A percentile compares a stretch with the other conserved stretches of the same genome.
Conservation (phyloP, 1,140 invertebrate genomes). For the Magallana gigas region DNA sequence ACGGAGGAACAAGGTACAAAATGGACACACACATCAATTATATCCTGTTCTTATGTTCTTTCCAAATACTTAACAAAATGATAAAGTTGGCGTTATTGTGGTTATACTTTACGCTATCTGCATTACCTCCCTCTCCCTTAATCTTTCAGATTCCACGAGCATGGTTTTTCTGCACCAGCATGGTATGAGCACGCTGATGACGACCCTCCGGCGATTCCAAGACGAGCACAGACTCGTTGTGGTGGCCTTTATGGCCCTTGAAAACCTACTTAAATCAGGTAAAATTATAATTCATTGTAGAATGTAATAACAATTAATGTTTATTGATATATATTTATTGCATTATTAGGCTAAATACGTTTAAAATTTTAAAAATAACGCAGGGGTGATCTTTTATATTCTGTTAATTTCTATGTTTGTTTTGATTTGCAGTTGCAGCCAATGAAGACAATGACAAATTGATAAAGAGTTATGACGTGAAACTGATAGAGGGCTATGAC, state of each 20-base stretch:
- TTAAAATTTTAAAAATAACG: not conserved
- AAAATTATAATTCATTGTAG: not conserved
- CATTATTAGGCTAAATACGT: not conserved
- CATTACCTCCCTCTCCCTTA: no score
- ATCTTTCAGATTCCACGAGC: not conserved
- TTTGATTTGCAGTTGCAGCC: not conserved
- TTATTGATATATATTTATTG: not conserved
- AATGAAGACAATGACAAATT: not conserved
- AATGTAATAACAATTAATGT: no score
- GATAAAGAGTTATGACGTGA: not conserved
- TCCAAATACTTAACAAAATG: no score
- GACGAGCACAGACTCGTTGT: not conserved
- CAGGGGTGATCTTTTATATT: not conserved
- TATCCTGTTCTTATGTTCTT: no score
- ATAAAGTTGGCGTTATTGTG: no score
- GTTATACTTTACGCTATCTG: no score
- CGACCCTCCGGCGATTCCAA: not conserved
- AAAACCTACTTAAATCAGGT: slow-evolving; percentile 18
- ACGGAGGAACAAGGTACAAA: not conserved
- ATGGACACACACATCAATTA: no score
- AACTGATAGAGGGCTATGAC: not conserved
- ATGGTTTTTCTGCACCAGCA: not conserved
- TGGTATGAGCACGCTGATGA: not conserved
- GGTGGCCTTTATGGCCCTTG: not conserved
- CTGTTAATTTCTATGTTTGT: not conserved